Conservation (phyloP, 2,113 vertebrate genomes). For the Machaerirhynchus nigripectus region DNA sequence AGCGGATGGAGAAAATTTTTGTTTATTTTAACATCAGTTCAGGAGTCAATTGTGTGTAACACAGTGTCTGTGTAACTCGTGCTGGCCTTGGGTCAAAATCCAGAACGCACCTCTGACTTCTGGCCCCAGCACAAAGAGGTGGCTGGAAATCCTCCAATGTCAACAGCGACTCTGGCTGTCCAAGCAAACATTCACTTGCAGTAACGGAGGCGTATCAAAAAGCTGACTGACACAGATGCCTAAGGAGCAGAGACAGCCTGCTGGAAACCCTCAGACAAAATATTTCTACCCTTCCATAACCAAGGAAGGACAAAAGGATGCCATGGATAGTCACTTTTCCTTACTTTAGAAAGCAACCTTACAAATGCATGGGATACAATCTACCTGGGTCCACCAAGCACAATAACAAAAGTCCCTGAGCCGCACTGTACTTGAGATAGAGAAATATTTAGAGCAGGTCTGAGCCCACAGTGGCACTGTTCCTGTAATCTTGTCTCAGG, state of each 20-base stretch:
- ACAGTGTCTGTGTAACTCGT: not conserved
- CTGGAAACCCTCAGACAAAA: not conserved
- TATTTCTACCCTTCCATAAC: not conserved
- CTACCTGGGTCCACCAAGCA: not conserved
- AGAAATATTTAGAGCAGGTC: not conserved
- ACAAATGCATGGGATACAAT: not conserved
- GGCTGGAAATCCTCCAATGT: not conserved
- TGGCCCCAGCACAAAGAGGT: not conserved
- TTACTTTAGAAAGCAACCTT: not conserved
- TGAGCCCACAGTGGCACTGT: not conserved
- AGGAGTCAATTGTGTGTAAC: not conserved
- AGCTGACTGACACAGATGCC: not conserved
- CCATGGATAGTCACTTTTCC: not conserved
- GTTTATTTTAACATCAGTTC: not conserved
- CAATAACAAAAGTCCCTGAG: not conserved
- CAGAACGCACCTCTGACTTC: not conserved
- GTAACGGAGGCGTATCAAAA: fast-evolving
- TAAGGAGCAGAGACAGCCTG: not conserved
- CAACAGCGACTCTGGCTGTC: not conserved
- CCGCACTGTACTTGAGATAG: not conserved
- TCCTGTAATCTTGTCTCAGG: not conserved
- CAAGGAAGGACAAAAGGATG: not conserved
- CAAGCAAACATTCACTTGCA: not conserved
- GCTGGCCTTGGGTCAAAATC: not conserved
- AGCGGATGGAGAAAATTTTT: not conserved